Percentiles rank a stretch among this genome's conserved stretches.
phyloP scores from a whole-genome alignment of 2,113 vertebrate genomes.

The Oenanthe oenanthe region DNA sequence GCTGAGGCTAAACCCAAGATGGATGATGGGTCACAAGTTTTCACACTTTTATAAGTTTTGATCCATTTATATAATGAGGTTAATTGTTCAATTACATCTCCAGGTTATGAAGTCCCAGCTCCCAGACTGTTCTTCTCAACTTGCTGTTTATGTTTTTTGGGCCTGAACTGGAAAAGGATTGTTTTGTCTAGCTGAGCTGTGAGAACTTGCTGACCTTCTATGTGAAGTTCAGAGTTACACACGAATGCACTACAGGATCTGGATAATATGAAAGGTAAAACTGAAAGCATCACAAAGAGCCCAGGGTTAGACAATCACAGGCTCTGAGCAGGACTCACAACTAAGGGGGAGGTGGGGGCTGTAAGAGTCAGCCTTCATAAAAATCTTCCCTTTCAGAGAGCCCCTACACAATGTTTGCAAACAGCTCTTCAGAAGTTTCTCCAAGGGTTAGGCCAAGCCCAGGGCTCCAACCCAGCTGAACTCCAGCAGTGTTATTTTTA shows the following conservation, averaged over 20 bases:
- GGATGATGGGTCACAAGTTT: accelerated
- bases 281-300: neutral
- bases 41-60: neutral
- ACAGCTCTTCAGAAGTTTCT: neutral
- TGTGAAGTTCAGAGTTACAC: neutral
- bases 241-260: neutral
- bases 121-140: neutral
- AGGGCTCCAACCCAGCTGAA: neutral
- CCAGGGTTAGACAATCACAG: neutral
- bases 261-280: neutral
- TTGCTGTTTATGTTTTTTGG: neutral
- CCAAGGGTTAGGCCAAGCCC: neutral
- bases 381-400: neutral
- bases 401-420: neutral
- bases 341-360: accelerated
- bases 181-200: neutral
- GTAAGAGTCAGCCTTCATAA: neutral
- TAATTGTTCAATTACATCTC: neutral
- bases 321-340: neutral
- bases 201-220: neutral
- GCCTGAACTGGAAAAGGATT: neutral
- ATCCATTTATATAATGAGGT: neutral
- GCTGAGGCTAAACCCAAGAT: neutral
- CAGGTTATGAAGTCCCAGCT: neutral
- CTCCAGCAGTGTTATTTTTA: neutral